These are phyloP conservation scores for Lemur catta DNA, from an alignment of 2,797 vertebrate genomes.

Conservation along the genomic window DNA sequence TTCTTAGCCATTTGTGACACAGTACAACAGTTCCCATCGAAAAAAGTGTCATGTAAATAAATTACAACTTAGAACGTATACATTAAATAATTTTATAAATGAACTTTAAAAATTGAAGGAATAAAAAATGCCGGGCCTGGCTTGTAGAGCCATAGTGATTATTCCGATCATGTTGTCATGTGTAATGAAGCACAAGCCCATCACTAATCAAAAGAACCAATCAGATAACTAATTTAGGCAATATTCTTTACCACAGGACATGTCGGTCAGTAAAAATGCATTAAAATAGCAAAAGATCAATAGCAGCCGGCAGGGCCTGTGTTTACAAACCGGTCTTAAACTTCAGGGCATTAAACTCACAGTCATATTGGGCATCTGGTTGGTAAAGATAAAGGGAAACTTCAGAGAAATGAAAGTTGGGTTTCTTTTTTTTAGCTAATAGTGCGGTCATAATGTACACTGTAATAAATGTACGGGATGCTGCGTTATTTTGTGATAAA, in stretches of 20 bases:
- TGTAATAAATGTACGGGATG: constrained; percentile 74
- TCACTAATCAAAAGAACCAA: constrained; percentile 95
- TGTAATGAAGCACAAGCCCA: constrained; percentile 90
- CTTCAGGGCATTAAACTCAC: constrained; percentile 86
- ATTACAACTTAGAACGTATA: constrained; percentile 89
- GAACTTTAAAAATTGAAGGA: constrained; percentile 91
- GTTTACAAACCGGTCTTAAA: constrained; percentile 87
- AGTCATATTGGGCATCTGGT: constrained; percentile 79
- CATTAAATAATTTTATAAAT: constrained; percentile 95
- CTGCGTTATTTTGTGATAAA: constrained; percentile 75
- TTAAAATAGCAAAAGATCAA: constrained; percentile 91
- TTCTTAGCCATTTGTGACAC: constrained; percentile 93
- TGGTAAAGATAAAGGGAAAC: constrained; percentile 77
- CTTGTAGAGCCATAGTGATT: constrained; percentile 85
- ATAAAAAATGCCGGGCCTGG: constrained; percentile 84
- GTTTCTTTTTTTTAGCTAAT: constrained; percentile 79
- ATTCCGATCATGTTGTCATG: constrained; percentile 93
- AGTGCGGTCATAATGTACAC: constrained; percentile 65
- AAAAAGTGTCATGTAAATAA: constrained; percentile 93
- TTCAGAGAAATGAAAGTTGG: constrained; percentile 77
- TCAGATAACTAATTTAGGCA: constrained; percentile 96
- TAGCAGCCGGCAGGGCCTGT: constrained; percentile 86
- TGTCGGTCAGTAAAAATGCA: constrained; percentile 91
- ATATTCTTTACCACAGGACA: constrained; percentile 93
- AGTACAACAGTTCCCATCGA: constrained; percentile 92